Evolutionary conservation across 2,797 vertebrate genomes (phyloP).

Genomic region (Bryconaethiops microstoma): DNA sequence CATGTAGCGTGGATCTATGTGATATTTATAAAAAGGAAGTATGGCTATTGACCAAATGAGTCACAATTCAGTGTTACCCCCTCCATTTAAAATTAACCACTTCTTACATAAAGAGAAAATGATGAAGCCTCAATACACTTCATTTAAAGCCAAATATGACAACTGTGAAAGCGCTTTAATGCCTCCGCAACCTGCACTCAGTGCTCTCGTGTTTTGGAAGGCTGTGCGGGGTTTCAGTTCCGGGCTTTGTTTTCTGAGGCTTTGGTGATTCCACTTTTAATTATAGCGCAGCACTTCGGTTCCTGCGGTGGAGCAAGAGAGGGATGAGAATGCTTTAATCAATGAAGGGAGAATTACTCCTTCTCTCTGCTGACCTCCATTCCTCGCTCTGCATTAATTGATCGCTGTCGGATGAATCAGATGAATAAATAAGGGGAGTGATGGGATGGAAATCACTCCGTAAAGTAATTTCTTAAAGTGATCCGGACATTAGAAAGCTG

Average conservation of each 20-base stretch:
- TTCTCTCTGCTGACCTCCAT: conserved; percentile 71
- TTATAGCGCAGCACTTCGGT: conserved; percentile 49
- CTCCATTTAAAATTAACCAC: too few relatives aligned
- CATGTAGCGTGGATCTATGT: background rate
- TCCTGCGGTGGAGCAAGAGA: conserved; percentile 41
- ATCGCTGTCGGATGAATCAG: conserved; percentile 69
- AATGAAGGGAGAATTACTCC: conserved; percentile 69
- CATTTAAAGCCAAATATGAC: background rate
- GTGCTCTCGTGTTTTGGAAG: background rate
- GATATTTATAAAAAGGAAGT: too few relatives aligned
- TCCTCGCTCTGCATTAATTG: conserved; percentile 76
- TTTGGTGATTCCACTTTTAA: conserved; percentile 42
- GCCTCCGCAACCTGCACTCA: background rate
- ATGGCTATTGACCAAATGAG: too few relatives aligned
- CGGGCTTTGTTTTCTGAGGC: conserved; percentile 52
- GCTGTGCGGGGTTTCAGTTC: background rate
- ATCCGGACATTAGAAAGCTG: background rate
- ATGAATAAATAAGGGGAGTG: conserved; percentile 49
- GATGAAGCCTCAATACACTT: background rate
- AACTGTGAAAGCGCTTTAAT: background rate
- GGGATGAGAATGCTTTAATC: conserved; percentile 60
- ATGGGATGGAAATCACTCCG: conserved; percentile 63
- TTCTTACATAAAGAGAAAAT: background rate
- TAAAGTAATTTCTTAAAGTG: conserved; percentile 56
- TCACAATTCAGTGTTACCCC: too few relatives aligned